These are phyloP conservation scores for Aphis gossypii DNA, from an alignment of 1,140 invertebrate genomes.

Conservation along the genomic window DNA sequence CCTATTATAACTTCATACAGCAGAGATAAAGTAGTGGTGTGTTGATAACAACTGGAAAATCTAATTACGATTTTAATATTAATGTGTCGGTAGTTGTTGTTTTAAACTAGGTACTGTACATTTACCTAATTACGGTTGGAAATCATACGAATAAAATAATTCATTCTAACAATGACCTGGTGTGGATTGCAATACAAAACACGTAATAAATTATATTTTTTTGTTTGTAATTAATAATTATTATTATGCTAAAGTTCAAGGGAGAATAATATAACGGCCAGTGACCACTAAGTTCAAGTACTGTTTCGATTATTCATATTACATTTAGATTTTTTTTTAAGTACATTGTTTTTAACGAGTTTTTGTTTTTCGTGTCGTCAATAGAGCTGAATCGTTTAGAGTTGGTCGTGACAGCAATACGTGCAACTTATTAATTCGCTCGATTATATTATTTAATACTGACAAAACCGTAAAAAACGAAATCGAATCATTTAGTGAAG, in stretches of 20 bases:
- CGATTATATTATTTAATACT: no score
- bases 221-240: conserved; percentile 2
- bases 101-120: not conserved
- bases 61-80: conserved; percentile 14
- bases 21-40: not conserved
- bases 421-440: no score
- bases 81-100: not conserved
- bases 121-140: not conserved
- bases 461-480: no score
- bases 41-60: not conserved
- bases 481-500: not conserved
- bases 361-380: no score
- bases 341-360: no score
- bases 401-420: no score
- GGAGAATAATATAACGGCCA: not conserved
- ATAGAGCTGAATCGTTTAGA: no score
- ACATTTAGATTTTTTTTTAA: not conserved
- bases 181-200: not conserved
- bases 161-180: not conserved
- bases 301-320: not conserved
- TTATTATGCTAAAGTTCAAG: not conserved
- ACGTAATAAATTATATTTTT: conserved; percentile 2
- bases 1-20: no score
- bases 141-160: not conserved
- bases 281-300: not conserved